Percentiles rank a stretch among this genome's conserved stretches.
Evolutionary conservation across 23 tunicate genomes (phyloP).

Genomic region (Oikopleura dioica): DNA sequence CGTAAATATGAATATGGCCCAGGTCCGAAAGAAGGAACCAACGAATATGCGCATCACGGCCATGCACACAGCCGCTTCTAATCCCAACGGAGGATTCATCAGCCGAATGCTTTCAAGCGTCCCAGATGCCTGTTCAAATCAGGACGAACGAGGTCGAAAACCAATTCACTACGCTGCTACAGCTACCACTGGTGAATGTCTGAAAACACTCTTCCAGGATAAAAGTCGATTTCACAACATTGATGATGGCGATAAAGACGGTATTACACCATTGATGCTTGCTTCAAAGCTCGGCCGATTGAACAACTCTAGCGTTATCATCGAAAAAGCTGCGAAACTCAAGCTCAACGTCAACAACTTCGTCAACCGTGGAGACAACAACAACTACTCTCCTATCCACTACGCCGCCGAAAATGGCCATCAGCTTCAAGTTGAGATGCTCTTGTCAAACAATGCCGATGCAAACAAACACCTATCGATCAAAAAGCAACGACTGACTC

Average conservation of each 20-base stretch:
- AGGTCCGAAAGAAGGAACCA: neutral
- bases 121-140: constrained; percentile 53
- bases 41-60: constrained; percentile 11
- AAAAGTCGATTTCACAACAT: constrained; percentile 17
- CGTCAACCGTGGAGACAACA: constrained; percentile 69
- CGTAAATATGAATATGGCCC: neutral
- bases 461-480: constrained; percentile 50
- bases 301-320: constrained; percentile 34
- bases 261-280: constrained; percentile 93
- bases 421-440: constrained; percentile 40
- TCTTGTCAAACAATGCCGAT: constrained; percentile 39
- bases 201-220: constrained; percentile 16
- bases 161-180: constrained; percentile 97
- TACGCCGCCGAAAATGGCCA: constrained; percentile 94
- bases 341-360: constrained; percentile 33
- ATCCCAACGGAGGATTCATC: neutral
- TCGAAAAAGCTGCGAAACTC: constrained; percentile 23
- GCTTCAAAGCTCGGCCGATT: constrained; percentile 69
- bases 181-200: constrained; percentile 28
- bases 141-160: constrained; percentile 55
- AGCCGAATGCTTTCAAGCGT: constrained; percentile 14
- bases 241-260: constrained; percentile 76
- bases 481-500: constrained; percentile 61
- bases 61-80: constrained; percentile 7
- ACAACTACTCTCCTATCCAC: constrained; percentile 61